Percentiles rank a stretch among this genome's conserved stretches.
These are phyloP conservation scores for Sipha flava DNA, from an alignment of 1,140 invertebrate species.

Conservation along the genomic window DNA sequence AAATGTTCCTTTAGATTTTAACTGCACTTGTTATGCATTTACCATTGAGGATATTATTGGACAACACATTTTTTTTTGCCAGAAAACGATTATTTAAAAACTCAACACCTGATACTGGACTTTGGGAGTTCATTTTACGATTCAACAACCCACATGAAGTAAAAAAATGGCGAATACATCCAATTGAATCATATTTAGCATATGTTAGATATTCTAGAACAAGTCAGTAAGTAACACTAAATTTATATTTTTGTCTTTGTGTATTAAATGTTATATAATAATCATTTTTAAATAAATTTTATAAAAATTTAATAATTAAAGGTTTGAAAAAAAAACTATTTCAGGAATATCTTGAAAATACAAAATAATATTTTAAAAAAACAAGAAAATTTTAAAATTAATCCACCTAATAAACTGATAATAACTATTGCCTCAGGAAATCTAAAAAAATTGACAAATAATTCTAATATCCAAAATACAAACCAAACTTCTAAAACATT, in stretches of 20 bases:
- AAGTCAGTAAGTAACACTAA: not conserved
- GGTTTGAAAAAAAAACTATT: too few relatives aligned
- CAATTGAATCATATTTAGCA: slow-evolving; percentile 1
- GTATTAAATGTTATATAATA: not conserved
- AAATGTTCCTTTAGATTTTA: not conserved
- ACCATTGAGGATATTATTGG: not conserved
- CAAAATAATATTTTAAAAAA: not conserved
- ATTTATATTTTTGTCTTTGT: not conserved
- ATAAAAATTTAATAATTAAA: not conserved
- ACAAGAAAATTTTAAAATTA: not conserved
- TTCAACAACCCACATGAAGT: not conserved
- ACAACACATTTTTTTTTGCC: not conserved
- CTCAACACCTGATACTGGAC: not conserved
- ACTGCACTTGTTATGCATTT: not conserved
- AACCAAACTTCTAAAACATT: not conserved
- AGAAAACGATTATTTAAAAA: slow-evolving; percentile 2
- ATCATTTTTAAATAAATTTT: not conserved
- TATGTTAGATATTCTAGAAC: slow-evolving; percentile 14
- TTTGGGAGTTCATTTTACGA: slow-evolving; percentile 1
- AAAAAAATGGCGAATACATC: slow-evolving; percentile 1
- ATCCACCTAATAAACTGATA: not conserved
- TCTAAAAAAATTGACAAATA: not conserved
- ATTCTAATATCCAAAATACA: not conserved
- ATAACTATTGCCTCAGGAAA: not conserved
- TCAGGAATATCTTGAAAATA: not conserved